Evolutionary conservation across 2,113 vertebrate genomes (phyloP).

Genomic region (Budorcas taxicolor): DNA sequence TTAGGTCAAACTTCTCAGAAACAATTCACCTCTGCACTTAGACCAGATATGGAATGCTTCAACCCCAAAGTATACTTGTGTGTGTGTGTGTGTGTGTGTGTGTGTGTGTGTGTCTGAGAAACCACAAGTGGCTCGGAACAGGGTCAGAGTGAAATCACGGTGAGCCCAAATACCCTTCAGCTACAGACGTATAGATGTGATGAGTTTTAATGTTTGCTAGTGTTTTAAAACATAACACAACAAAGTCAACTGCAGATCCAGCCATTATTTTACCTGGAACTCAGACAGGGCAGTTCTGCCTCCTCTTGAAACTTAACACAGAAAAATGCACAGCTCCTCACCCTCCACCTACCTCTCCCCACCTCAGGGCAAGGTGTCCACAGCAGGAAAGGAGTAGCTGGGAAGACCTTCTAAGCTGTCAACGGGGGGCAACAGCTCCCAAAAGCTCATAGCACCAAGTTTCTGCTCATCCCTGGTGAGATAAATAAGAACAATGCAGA

Average conservation of each 20-base stretch:
- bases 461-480: background rate
- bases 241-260: background rate
- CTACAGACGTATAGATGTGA: rapidly evolving
- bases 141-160: background rate
- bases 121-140: background rate
- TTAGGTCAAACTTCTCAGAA: conserved; percentile 20
- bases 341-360: background rate
- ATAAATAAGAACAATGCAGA: background rate
- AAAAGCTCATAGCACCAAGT: background rate
- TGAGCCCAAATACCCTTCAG: background rate
- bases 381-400: background rate
- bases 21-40: background rate
- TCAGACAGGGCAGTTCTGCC: background rate
- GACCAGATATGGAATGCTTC: background rate
- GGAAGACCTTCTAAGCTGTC: background rate
- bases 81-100: background rate
- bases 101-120: background rate
- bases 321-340: background rate
- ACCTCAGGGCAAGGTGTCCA: background rate
- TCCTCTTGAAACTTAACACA: background rate
- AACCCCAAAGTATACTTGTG: background rate
- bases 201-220: background rate
- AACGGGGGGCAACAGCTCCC: background rate
- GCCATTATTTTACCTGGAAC: background rate
- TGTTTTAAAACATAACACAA: background rate